These are phyloP conservation scores for Standfussiana lucernea DNA, from an alignment of 2,888 invertebrate species.

Conservation along the genomic window DNA sequence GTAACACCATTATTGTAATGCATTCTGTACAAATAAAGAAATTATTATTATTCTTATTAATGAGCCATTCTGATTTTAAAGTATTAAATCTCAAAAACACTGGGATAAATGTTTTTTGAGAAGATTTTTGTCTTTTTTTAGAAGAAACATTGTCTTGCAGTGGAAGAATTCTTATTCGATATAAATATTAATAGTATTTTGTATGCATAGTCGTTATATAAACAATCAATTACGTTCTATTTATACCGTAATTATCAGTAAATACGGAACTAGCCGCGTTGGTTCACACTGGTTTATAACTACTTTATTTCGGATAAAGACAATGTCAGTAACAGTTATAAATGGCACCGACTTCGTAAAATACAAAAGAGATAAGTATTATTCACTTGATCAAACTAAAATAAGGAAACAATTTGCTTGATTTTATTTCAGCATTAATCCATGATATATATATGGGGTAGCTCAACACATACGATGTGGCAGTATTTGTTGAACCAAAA, in stretches of 20 bases:
- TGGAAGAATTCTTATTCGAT: not conserved
- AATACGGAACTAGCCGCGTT: constrained; percentile 5
- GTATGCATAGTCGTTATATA: not conserved
- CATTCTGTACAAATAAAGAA: too few species aligned
- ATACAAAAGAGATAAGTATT: not conserved
- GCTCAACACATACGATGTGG: too few species aligned
- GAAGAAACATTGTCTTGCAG: too few species aligned
- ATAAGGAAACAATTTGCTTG: too few species aligned
- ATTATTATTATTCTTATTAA: too few species aligned
- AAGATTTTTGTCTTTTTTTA: not conserved
- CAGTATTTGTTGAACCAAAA: too few species aligned
- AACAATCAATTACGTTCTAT: constrained; percentile 21
- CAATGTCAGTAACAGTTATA: constrained; percentile 9
- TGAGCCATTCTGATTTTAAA: not conserved
- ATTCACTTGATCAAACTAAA: not conserved
- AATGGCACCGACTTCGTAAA: not conserved
- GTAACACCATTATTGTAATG: too few species aligned
- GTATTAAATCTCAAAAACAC: too few species aligned
- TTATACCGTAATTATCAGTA: constrained; percentile 32
- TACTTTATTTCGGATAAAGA: constrained; percentile 10
- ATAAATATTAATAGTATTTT: constrained; percentile 9
- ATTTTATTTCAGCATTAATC: too few species aligned
- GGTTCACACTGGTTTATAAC: constrained; percentile 12
- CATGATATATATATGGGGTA: too few species aligned
- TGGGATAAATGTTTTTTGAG: not conserved